phyloP scores from a whole-genome alignment of 2,888 invertebrate species.

The Balanococcus diminutus region DNA sequence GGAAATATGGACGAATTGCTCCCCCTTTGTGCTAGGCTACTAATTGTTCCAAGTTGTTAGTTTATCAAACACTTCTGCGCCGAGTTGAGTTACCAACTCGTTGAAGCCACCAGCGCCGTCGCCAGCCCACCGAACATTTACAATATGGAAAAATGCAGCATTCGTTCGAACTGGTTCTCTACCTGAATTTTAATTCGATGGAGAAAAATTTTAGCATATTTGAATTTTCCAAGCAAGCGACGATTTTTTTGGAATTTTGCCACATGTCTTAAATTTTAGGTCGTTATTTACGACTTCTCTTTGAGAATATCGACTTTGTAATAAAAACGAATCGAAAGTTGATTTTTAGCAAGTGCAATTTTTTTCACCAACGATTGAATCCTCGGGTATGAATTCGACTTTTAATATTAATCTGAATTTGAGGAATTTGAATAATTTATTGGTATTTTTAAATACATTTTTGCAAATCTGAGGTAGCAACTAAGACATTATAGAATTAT shows the following conservation, averaged over 20 bases:
- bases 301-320: background rate
- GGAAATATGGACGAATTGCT: constrained; percentile 42
- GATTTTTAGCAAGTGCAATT: background rate
- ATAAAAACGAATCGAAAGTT: background rate
- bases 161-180: background rate
- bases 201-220: background rate
- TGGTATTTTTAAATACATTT: too few relatives aligned
- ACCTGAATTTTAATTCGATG: background rate
- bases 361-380: too few relatives aligned
- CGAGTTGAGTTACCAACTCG: background rate
- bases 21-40: constrained; percentile 13
- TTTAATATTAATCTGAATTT: too few relatives aligned
- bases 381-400: too few relatives aligned
- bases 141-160: background rate
- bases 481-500: too few relatives aligned
- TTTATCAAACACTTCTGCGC: background rate
- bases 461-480: too few relatives aligned
- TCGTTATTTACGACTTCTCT: background rate
- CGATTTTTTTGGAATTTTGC: background rate
- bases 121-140: background rate
- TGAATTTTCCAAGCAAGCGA: background rate
- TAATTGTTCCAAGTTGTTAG: constrained; percentile 32
- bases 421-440: too few relatives aligned
- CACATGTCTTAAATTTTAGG: background rate
- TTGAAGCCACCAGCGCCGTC: background rate